Base-by-base conservation (phyloP, 2,888 invertebrate genomes). In the Habroteleia sp. region DNA sequence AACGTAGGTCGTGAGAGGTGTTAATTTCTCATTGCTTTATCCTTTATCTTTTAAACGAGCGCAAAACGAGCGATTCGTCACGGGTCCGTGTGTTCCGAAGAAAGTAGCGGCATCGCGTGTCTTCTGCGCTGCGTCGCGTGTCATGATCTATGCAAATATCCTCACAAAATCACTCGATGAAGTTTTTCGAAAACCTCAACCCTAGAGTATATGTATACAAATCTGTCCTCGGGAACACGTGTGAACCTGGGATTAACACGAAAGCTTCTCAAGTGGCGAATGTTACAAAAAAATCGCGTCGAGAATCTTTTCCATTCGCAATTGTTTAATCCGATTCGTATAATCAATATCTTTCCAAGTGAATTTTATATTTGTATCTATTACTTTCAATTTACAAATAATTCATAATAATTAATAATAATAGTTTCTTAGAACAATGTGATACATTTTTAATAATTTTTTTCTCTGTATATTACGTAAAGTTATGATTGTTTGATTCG, bases 91-190 rank as follows among this genome's bases (percentile, higher is more conserved):
- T 63, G 50, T 42, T 44, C 3, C 35, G 48, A 66, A 73, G 73
- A 66, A 73, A 73, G 73, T 54, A 44, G 58, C 29, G 52, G 46
- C 56, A 60, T 66, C 65, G 73, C 73, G 65, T 73, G 73, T 60
- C 66, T 37, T 14, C 7, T 60, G 66, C 66, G 66, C 73, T n/a
- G 73, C 73, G 66, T 73, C 73, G 73, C 73, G 73, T 73, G 73
- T 73, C 65, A 48, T 54, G 73, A 73, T 66, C 60, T 66, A 60
- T 66, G 73, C 73, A 66, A 73, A 60, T 60, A 27, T 17, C 52
- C 29, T 20, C 16, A n/a, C 58, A 41, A 35, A 52, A 44, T 42
- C 44, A 33, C 25, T 11, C 16, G 48, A 10, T 33, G 44, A 41
- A 48, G 46, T 48, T 73, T 41, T 25, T 46, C 33, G 41, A 27